Evolutionary conservation across 2,888 invertebrate genomes (phyloP), one percentile per base, ranked within the genome.

Genomic region (Bombyx huttoni): DNA sequence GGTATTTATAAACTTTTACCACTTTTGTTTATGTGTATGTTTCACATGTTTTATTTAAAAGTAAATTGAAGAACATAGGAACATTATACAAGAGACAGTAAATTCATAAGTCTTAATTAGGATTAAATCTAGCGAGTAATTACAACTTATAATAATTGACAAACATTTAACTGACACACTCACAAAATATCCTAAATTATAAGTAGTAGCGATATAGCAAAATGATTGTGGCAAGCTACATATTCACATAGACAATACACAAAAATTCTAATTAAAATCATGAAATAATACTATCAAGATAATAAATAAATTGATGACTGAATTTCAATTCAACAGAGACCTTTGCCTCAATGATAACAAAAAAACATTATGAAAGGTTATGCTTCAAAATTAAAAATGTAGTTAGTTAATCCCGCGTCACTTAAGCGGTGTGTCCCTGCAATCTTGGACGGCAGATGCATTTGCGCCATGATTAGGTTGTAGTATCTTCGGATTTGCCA

Each of bases 261-360:
- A 8, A 40, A 40, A 47, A n/a, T n/a, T 13, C n/a, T 47, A 13
- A 47, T 47, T 13, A 47, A 47, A 47, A 12, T 14, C 1, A 8
- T 47, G 1, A 47, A 47, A 47, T 14, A 47, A 47, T 47, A 47
- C 14, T 47, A 12, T 13, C 10, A 47, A 13, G 13, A 13, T 47
- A 13, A n/a, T 9, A 47, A 54, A 58, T 52, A 50, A 57, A 54
- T 55, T 34, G 40, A 40, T 40, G 12, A 40, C 40, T 40, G 40
- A 40, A 40, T 12, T 24, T 58, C 53, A 58, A 57, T 50, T 33
- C 46, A 48, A 53, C 13, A 51, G 49, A 47, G 49, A 13, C 47
- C 5, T 13, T 47, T n/a, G 8, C 8, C 0, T 40, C 40, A 40
- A 40, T 10, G 40, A 40, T 40, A 40, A 40, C 40, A 40, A 40